Base-by-base conservation (phyloP, 2,113 vertebrate species). In the Catagonus wagneri region DNA sequence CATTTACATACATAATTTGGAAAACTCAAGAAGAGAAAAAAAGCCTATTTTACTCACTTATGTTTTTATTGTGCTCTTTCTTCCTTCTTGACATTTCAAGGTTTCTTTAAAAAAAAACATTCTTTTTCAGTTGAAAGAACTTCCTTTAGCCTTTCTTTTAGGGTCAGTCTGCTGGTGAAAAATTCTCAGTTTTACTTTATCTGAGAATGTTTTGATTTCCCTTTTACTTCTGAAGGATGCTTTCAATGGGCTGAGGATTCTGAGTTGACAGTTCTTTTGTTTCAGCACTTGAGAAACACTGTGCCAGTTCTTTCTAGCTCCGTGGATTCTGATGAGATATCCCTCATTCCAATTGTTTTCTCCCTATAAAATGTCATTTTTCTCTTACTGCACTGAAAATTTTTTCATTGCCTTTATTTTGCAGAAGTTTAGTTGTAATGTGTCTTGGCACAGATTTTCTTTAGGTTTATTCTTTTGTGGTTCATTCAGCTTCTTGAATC, bases 361-460 rank as follows among this genome's bases (percentile, higher is more conserved):
- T 52, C 44, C 39, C 10, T 81, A 22, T 17, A 69, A 68, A 10
- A 6, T 65, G 23, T 39, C 56, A 54, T 63, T 87, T 93, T 87
- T 61, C 74, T 87, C 52, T 61, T 60, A 29, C 17, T 61, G 54
- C 23, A 69, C 52, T 87, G 25, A 71, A 71, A 54, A 50, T 44
- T 71, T 79, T 65, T 66, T 63, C 27, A 36, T 71, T 52, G 23
- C 56, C 23, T 87, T 87, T 87, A 71, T 71, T 80, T 87, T 79
- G 39, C 54, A 80, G 44, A 80, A 79, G 74, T 60, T 87, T 87
- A 86, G 69, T 52, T 52, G 27, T 34, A 39, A 76, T 68, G 22
- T 75, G 50, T 58, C 80, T 87, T 79, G 83, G 61, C 34, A 86
- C 52, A 19, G 52, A 69, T 93, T 87, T 93, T 93, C 61, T 69